A percentile compares a stretch with the other conserved stretches of the same genome.
Conservation (phyloP, 2,888 invertebrate species). For the Seladonia tumulorum region DNA sequence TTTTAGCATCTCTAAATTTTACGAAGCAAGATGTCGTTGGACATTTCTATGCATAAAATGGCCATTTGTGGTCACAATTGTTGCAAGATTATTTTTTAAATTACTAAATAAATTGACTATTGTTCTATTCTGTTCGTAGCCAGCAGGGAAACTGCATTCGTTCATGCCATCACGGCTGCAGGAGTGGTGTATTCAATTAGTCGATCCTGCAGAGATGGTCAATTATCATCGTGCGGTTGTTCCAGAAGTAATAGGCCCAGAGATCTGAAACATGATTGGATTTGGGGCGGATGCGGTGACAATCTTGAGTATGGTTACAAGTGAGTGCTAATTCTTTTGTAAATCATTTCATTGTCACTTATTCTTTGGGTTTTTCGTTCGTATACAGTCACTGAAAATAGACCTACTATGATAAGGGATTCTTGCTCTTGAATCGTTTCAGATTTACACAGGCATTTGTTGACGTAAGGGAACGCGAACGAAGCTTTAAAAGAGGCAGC, state of each 20-base stretch:
- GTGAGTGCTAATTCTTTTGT: constrained; percentile 86
- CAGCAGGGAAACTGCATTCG: constrained; percentile 95
- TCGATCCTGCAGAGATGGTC: constrained; percentile 95
- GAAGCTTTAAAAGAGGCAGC: constrained; percentile 92
- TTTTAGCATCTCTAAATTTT: background rate
- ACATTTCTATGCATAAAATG: background rate
- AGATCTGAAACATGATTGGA: constrained; percentile 95
- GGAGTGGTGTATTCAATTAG: constrained; percentile 95
- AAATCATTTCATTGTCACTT: background rate
- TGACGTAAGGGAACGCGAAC: constrained; percentile 96
- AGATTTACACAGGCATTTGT: constrained; percentile 98
- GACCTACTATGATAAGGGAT: too few relatives aligned
- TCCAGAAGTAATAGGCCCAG: constrained; percentile 92
- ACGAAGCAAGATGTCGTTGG: background rate
- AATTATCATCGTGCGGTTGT: constrained; percentile 95
- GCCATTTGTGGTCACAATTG: background rate
- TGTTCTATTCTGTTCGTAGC: constrained; percentile 84
- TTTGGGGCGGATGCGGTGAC: constrained; percentile 99
- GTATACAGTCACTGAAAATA: background rate
- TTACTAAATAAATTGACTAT: background rate
- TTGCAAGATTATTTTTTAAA: background rate
- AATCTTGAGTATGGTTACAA: constrained; percentile 98
- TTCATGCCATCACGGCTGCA: constrained; percentile 95
- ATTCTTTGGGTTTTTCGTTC: background rate
- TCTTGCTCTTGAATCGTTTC: constrained; percentile 52